Evolutionary conservation across 2,797 vertebrate species (phyloP), one percentile per base, ranked within the genome.

Genomic region (Tragelaphus eurycerus): DNA sequence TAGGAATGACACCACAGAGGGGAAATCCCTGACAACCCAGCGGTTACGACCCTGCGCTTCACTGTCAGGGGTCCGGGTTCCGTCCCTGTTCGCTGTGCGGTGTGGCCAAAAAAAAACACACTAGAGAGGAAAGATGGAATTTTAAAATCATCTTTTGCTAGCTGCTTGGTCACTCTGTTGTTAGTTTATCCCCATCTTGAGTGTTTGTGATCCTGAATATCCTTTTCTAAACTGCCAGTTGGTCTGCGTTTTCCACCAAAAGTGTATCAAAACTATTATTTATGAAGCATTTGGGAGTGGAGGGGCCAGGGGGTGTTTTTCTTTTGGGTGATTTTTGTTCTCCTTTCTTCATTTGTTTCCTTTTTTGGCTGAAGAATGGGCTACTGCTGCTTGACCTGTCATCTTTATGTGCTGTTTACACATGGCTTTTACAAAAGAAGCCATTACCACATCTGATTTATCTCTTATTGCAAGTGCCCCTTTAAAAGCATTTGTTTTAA

Each of bases 171-270:
- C 71, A 93, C 92, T 97, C 97, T 98, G 98, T 98, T 99, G 98
- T 99, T 99, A 98, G 98, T 98, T 99, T 99, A 99, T 99, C 99
- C 98, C 98, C 98, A 71, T 54, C 12, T 84, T 97, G 95, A 97
- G 34, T 95, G 84, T 34, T 1, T 95, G 93, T 95, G 55, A 91
- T 94, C 89, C 59, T 74, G n/a, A 50, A 43, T 94, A 74, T 96
- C 97, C 93, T 95, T 98, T 97, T 34, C 43, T 21, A 59, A 97
- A 67, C 96, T 62, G 62, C 74, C 59, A n/a, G 0, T 85, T 95
- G 94, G 89, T 90, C 57, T 14, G 71, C 31, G 9, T 95, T 91
- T 94, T 89, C 86, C 64, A 0, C 89, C 2, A 17, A 81, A 34
- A 97, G 46, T 14, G 23, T 93, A 50, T 82, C 74, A 55, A 48